Percentiles rank a stretch among this genome's conserved stretches.
These are phyloP conservation scores for Phthorimaea operculella DNA, from an alignment of 1,140 invertebrate genomes.

Conservation along the genomic window DNA sequence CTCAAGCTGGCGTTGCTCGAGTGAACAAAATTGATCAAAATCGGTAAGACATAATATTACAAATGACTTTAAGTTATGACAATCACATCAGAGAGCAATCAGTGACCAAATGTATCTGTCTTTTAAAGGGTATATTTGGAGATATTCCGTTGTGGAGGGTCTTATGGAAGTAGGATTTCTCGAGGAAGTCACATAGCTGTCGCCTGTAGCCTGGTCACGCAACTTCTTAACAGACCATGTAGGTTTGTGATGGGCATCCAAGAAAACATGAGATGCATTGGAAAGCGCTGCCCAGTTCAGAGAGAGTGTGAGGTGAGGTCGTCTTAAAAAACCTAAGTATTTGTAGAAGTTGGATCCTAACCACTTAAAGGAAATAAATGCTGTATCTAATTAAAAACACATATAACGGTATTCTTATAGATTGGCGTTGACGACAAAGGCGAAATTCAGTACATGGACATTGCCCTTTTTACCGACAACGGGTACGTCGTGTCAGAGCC, in stretches of 20 bases:
- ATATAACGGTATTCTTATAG: constrained; percentile 10
- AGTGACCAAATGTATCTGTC: not conserved
- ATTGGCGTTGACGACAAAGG: constrained; percentile 71
- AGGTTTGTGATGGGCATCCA: constrained; percentile 71
- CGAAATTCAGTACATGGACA: constrained; percentile 69
- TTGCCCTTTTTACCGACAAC: constrained; percentile 68
- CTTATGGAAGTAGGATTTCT: constrained; percentile 71
- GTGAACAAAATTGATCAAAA: constrained; percentile 60
- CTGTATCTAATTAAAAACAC: no score
- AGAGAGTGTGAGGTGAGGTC: constrained; percentile 73
- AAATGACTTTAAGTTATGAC: no score
- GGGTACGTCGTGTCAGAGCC: constrained; percentile 68
- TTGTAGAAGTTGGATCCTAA: no score
- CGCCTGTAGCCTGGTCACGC: constrained; percentile 70
- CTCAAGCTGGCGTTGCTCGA: constrained; percentile 70
- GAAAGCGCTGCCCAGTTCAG: constrained; percentile 68
- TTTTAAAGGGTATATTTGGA: constrained; percentile 68
- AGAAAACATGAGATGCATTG: constrained; percentile 71
- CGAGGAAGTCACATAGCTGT: constrained; percentile 57
- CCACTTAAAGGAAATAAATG: no score
- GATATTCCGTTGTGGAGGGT: constrained; percentile 71
- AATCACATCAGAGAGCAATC: no score
- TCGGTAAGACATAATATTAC: constrained; percentile 19
- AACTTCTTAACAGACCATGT: constrained; percentile 69
- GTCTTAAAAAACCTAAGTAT: no score